These are phyloP conservation scores for Ectropis crepuscularia DNA, from an alignment of 2,888 invertebrate species.

Conservation along the genomic window DNA sequence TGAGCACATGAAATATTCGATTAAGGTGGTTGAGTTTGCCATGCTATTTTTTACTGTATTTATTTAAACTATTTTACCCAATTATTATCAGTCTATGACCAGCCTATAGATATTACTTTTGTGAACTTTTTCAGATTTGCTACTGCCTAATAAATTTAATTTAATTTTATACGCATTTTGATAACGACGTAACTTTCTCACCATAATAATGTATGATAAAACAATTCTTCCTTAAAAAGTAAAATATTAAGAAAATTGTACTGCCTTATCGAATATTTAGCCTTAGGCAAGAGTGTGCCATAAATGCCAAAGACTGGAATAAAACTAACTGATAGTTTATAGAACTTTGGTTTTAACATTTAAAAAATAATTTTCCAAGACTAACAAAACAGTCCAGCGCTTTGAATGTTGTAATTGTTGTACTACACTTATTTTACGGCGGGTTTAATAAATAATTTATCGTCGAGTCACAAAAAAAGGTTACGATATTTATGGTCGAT, in stretches of 20 bases:
- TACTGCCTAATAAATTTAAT: no score
- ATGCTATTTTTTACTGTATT: not conserved
- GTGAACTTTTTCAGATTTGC: no score
- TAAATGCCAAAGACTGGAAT: constrained; percentile 58
- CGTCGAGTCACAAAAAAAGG: not conserved
- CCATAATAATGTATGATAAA: no score
- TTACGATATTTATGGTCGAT: no score
- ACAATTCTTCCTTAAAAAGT: no score
- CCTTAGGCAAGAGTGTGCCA: constrained; percentile 41
- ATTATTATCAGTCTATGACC: no score
- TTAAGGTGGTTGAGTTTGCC: not conserved
- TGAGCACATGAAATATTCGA: not conserved
- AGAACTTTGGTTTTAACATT: not conserved
- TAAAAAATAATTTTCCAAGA: not conserved
- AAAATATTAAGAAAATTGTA: no score
- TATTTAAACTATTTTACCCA: not conserved
- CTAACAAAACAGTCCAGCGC: constrained; percentile 4
- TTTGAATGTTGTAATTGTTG: constrained; percentile 14
- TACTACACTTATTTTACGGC: not conserved
- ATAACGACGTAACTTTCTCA: no score
- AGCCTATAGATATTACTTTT: no score
- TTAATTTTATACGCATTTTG: no score
- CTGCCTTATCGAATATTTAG: not conserved
- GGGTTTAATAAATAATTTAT: not conserved
- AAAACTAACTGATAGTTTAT: constrained; percentile 33